Conservation (phyloP, 2,797 vertebrate species). For the Parauchenoglanis punctatus region DNA sequence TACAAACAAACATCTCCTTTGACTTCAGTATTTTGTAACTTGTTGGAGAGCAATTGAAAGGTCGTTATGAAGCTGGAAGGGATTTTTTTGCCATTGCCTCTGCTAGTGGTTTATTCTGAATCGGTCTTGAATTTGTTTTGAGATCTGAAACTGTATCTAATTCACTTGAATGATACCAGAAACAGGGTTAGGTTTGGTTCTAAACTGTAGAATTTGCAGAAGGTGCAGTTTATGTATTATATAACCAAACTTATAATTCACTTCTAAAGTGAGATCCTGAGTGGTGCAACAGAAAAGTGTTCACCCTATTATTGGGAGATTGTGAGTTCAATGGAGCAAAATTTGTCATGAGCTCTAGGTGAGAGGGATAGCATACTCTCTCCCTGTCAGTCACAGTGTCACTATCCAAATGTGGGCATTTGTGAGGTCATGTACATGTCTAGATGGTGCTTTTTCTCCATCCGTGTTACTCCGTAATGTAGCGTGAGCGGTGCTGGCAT, state of each 20-base stretch:
- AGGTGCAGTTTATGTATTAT: neutral
- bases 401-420: neutral
- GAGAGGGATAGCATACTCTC: neutral
- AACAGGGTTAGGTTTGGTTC: neutral
- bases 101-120: neutral
- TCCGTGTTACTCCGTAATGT: neutral
- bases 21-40: neutral
- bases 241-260: neutral
- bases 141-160: neutral
- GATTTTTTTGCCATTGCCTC: neutral
- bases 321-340: neutral
- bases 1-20: neutral
- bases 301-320: neutral
- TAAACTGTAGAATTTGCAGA: neutral
- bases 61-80: neutral
- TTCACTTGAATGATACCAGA: neutral
- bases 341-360: neutral
- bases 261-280: neutral
- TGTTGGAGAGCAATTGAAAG: neutral
- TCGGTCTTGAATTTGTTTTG: neutral
- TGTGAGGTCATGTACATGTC: neutral
- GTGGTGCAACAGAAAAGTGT: neutral
- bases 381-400: neutral
- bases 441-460: neutral
- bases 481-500: neutral